A percentile compares a stretch with the other conserved stretches of the same genome.
These are phyloP conservation scores for Tetramorium simillimum DNA, from an alignment of 1,140 invertebrate genomes.

Conservation along the genomic window DNA sequence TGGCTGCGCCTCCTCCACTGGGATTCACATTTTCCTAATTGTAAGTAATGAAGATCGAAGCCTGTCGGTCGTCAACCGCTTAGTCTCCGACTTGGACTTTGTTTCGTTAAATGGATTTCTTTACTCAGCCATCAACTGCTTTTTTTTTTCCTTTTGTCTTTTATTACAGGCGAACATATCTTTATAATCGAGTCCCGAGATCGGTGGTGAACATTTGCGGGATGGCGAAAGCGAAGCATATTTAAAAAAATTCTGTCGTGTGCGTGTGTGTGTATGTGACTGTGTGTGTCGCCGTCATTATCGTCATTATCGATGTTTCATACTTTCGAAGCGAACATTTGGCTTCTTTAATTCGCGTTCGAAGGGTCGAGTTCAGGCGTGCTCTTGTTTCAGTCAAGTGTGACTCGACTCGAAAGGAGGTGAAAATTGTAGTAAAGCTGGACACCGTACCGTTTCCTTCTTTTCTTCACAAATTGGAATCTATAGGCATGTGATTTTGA, in stretches of 20 bases:
- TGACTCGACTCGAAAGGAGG: background rate
- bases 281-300: background rate
- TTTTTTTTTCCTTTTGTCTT: slow-evolving; percentile 18
- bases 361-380: no score
- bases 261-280: no score
- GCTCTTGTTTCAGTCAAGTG: background rate
- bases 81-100: no score
- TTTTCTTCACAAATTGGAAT: no score
- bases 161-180: slow-evolving; percentile 26
- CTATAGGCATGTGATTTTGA: no score
- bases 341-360: background rate
- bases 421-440: no score
- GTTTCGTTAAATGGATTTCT: slow-evolving; percentile 8
- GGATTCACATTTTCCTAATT: no score
- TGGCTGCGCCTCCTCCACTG: no score
- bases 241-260: background rate
- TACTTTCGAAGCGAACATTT: background rate
- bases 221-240: background rate
- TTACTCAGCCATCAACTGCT: background rate
- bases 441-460: no score
- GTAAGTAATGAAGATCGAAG: no score
- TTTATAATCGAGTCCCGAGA: slow-evolving; percentile 33
- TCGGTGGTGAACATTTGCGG: background rate
- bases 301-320: background rate
- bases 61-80: no score